Evolutionary conservation across 2,113 vertebrate genomes (phyloP).

Genomic region (Coryphaenoides rupestris): DNA sequence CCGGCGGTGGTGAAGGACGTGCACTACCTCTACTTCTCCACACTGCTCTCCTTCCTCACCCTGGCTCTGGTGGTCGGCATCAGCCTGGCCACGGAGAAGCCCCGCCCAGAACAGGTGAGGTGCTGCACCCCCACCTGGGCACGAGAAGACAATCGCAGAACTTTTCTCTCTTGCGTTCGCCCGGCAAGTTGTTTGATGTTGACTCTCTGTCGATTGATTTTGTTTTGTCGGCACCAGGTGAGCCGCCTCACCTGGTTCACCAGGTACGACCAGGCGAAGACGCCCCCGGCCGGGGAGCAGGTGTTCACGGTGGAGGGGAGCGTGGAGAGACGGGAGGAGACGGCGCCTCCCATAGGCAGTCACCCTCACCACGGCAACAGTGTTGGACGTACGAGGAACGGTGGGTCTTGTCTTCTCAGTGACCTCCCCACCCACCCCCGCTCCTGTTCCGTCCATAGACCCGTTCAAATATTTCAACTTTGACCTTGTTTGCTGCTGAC

Average conservation of each 20-base stretch:
- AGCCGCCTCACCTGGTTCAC: slow-evolving; percentile 91
- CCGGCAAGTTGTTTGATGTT: no score
- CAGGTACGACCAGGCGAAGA: slow-evolving; percentile 62
- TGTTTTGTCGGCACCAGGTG: slow-evolving; percentile 63
- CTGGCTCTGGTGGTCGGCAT: slow-evolving; percentile 67
- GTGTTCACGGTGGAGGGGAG: slow-evolving; percentile 30
- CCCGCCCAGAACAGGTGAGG: slow-evolving; percentile 74
- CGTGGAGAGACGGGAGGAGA: not conserved
- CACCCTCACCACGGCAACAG: not conserved
- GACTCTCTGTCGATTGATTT: no score
- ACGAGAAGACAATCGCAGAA: no score
- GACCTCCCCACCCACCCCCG: slow-evolving; percentile 39
- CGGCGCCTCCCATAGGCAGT: not conserved
- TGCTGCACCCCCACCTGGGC: slow-evolving; percentile 6
- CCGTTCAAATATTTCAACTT: no score
- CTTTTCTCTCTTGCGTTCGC: no score
- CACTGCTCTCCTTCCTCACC: slow-evolving; percentile 77
- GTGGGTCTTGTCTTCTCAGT: slow-evolving; percentile 21
- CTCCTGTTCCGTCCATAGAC: slow-evolving; percentile 11
- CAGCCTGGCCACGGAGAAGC: slow-evolving; percentile 81
- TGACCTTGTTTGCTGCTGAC: no score
- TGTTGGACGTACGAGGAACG: slow-evolving; percentile 29
- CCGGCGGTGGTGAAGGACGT: slow-evolving; percentile 79
- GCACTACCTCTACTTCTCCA: slow-evolving; percentile 95
- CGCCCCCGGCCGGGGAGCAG: slow-evolving; percentile 27